A percentile compares a stretch with the other conserved stretches of the same genome.
Evolutionary conservation across 2,888 invertebrate genomes (phyloP).

Genomic region (Diarsia mendica): DNA sequence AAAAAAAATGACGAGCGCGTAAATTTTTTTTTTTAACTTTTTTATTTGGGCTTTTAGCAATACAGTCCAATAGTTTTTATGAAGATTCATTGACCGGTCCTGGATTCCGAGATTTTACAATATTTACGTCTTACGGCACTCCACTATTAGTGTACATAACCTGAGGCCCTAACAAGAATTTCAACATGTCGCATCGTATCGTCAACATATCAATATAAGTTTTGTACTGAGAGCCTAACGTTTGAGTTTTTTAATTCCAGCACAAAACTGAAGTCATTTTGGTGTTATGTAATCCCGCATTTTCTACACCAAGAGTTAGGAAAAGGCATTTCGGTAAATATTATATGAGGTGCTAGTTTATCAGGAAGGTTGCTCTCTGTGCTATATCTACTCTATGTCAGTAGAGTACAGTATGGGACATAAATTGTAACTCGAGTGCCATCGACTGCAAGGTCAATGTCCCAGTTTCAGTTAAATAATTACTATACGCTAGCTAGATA

Average conservation of each 20-base stretch:
- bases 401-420: constrained; percentile 7
- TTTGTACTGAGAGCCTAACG: not conserved
- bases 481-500: constrained; percentile 2
- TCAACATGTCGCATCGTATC: not conserved
- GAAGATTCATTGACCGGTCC: too few species aligned
- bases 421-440: constrained; percentile 39
- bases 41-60: too few species aligned
- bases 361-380: not conserved
- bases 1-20: too few species aligned
- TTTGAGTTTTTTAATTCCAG: not conserved
- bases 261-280: not conserved
- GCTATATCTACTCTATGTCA: constrained; percentile 14
- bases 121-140: too few species aligned
- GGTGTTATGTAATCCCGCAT: not conserved
- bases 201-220: not conserved
- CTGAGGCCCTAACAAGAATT: not conserved
- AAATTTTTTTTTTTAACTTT: too few species aligned
- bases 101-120: too few species aligned
- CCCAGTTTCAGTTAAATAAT: constrained; percentile 33
- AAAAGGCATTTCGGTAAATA: too few species aligned
- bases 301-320: not conserved
- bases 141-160: too few species aligned
- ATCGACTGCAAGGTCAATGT: constrained; percentile 45
- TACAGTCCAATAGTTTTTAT: too few species aligned
- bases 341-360: too few species aligned